Percentiles rank a stretch among this genome's conserved stretches.
These are phyloP conservation scores for Gymnarchus niloticus DNA, from an alignment of 2,113 vertebrate genomes.

Conservation along the genomic window DNA sequence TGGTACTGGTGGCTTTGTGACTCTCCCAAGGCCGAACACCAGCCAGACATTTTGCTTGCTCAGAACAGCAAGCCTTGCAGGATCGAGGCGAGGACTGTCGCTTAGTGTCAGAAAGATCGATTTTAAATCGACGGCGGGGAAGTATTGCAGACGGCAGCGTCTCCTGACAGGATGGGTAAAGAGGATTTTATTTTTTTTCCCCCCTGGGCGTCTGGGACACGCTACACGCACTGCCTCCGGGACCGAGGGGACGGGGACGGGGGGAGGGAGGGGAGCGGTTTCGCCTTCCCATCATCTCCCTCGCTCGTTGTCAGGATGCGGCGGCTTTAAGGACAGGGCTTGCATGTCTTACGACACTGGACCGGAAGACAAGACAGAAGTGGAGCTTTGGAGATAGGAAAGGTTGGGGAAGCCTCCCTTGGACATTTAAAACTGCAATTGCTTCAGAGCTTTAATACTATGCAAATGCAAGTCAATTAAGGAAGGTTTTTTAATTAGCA, in stretches of 20 bases:
- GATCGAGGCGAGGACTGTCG: neutral
- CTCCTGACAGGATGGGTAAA: constrained; percentile 7
- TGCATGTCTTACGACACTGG: too few relatives aligned
- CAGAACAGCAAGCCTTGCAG: constrained; percentile 19
- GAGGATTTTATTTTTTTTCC: neutral
- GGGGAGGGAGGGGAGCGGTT: neutral
- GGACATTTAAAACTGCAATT: constrained; percentile 39
- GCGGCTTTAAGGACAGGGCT: neutral
- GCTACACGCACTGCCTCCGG: neutral
- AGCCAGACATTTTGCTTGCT: constrained; percentile 23
- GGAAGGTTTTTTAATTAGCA: constrained; percentile 80
- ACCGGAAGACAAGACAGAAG: neutral
- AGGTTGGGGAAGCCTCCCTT: constrained; percentile 46
- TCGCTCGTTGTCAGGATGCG: neutral
- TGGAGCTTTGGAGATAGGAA: constrained; percentile 35
- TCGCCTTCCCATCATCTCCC: neutral
- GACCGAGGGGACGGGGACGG: neutral
- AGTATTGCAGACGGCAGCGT: constrained; percentile 31
- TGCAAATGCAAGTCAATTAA: constrained; percentile 81
- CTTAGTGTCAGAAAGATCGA: constrained; percentile 34
- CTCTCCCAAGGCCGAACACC: neutral
- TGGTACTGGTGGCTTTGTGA: constrained; percentile 27
- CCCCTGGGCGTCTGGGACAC: neutral
- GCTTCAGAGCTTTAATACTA: constrained; percentile 56
- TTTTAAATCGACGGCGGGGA: constrained; percentile 34